Evolutionary conservation across 30 jellyfish, hydroid and myxozoan species (phyloP).

Genomic region (Hydractinia echinata): DNA sequence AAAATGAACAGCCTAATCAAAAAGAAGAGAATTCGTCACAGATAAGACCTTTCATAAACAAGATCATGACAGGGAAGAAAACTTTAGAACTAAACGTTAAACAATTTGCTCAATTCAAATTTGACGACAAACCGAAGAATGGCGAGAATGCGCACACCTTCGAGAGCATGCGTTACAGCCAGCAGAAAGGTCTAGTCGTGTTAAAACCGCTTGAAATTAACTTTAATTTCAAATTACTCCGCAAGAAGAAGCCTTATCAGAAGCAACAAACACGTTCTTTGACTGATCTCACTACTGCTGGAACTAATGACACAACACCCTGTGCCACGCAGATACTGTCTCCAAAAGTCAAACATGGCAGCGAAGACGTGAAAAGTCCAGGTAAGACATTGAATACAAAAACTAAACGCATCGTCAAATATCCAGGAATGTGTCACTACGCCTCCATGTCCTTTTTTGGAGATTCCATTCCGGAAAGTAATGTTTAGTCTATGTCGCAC

Average conservation of each 20-base stretch:
- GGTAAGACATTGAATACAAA: slow-evolving; percentile 4
- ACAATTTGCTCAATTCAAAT: slow-evolving; percentile 25
- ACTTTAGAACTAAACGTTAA: slow-evolving; percentile 31
- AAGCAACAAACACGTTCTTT: slow-evolving; percentile 29
- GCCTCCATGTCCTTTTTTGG: background rate
- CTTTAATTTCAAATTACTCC: slow-evolving; percentile 12
- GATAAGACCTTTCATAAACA: slow-evolving; percentile 10
- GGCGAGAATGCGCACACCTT: too few species aligned
- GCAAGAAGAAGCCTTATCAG: slow-evolving; percentile 27
- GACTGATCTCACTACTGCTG: slow-evolving; percentile 8
- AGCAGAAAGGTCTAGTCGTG: background rate
- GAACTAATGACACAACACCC: background rate
- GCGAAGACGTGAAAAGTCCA: background rate
- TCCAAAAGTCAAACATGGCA: background rate
- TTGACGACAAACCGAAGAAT: background rate
- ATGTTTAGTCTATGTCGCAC: background rate
- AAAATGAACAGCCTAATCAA: background rate
- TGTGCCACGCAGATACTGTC: background rate
- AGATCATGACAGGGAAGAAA: slow-evolving; percentile 15
- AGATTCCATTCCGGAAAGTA: slow-evolving; percentile 19
- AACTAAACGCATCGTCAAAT: background rate
- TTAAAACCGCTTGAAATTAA: slow-evolving; percentile 30
- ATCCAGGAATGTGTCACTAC: background rate
- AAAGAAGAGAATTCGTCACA: background rate
- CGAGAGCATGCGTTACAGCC: too few species aligned